These are phyloP conservation scores for Napeogenes sylphis DNA, from an alignment of 2,888 invertebrate genomes.

Conservation along the genomic window DNA sequence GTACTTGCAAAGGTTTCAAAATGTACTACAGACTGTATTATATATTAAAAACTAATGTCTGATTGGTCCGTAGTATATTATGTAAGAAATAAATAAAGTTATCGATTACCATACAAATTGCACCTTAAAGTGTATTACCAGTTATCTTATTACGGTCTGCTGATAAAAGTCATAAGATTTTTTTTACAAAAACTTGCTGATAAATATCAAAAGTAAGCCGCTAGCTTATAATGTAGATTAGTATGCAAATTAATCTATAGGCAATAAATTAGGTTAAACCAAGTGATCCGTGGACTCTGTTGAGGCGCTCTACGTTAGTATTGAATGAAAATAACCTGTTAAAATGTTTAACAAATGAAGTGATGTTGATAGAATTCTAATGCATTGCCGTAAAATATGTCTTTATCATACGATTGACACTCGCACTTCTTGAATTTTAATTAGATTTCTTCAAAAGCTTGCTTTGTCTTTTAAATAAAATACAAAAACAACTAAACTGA, in stretches of 20 bases:
- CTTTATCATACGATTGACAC: background rate
- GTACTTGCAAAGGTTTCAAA: background rate
- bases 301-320: too few relatives aligned
- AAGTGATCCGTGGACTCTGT: background rate
- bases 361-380: background rate
- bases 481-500: too few relatives aligned
- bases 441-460: too few relatives aligned
- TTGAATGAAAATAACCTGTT: too few relatives aligned
- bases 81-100: too few relatives aligned
- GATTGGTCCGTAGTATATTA: too few relatives aligned
- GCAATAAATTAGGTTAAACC: slow-evolving; percentile 9
- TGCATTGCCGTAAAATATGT: background rate
- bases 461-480: too few relatives aligned
- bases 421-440: background rate
- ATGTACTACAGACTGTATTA: too few relatives aligned
- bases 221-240: slow-evolving; percentile 6
- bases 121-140: too few relatives aligned
- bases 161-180: slow-evolving; percentile 2
- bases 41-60: too few relatives aligned
- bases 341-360: background rate
- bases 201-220: slow-evolving; percentile 11
- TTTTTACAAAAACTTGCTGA: background rate
- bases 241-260: slow-evolving; percentile 16
- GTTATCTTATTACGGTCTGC: too few relatives aligned
- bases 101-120: too few relatives aligned